Evolutionary conservation across 2,797 vertebrate species (phyloP).

Genomic region (Oreonectes daqikongensis): DNA sequence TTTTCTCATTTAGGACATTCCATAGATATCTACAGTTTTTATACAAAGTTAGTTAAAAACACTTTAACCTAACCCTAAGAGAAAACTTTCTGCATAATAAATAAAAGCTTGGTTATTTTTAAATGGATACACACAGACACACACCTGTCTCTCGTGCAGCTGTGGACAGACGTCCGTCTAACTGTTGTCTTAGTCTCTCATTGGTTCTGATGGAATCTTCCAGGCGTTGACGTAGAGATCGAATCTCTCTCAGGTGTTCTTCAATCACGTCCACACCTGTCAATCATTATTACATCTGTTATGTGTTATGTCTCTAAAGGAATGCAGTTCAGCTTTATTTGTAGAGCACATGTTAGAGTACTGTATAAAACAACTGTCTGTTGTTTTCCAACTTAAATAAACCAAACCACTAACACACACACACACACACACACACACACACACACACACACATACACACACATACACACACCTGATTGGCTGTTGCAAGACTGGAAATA

Average conservation of each 20-base stretch:
- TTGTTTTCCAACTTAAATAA: too few species aligned
- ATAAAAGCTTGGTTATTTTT: too few species aligned
- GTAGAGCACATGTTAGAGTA: too few species aligned
- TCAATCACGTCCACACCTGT: conserved; percentile 85
- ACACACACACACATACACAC: background rate
- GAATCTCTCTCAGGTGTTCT: conserved; percentile 89
- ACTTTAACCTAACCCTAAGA: too few species aligned
- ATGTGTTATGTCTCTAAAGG: background rate
- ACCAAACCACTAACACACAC: conserved; percentile 13
- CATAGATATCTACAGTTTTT: too few species aligned
- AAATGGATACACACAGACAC: background rate
- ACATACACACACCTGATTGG: conserved; percentile 79
- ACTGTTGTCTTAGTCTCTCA: conserved; percentile 87
- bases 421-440: conserved; percentile 71
- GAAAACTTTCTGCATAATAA: too few species aligned
- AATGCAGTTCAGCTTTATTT: background rate
- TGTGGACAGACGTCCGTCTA: conserved; percentile 80
- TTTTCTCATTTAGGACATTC: background rate
- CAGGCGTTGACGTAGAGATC: conserved; percentile 86
- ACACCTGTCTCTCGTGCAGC: conserved; percentile 75
- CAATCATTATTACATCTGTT: conserved; percentile 22
- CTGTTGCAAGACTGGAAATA: conserved; percentile 71
- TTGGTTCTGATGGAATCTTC: conserved; percentile 94
- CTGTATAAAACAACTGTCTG: too few species aligned
- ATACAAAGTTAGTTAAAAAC: too few species aligned